phyloP scores from a whole-genome alignment of 2,888 invertebrate species.

The Siphlonurus alternatus region DNA sequence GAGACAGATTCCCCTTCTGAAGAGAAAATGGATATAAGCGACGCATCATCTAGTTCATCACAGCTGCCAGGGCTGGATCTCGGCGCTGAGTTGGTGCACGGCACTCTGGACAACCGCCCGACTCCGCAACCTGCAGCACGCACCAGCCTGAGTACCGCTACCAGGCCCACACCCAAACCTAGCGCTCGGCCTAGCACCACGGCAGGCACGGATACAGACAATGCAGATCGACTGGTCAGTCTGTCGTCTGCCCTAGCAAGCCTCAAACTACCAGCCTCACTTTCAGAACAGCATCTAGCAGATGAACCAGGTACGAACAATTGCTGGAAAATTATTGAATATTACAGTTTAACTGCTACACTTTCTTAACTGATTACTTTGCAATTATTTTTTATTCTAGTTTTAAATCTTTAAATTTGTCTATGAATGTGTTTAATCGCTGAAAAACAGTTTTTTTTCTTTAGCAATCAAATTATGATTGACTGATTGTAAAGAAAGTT shows the following conservation, averaged over 20 bases:
- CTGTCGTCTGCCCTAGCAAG: background rate
- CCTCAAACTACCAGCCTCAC: background rate
- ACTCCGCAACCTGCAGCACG: background rate
- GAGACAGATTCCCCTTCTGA: background rate
- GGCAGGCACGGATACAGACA: background rate
- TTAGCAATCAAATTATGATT: too few relatives aligned
- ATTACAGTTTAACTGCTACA: too few relatives aligned
- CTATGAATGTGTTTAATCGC: too few relatives aligned
- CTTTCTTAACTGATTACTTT: too few relatives aligned
- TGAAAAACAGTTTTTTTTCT: too few relatives aligned
- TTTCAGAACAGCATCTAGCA: background rate
- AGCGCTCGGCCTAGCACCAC: background rate
- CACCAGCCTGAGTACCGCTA: background rate
- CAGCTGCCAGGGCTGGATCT: background rate
- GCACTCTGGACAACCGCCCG: background rate
- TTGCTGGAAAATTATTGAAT: too few relatives aligned
- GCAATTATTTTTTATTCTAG: too few relatives aligned
- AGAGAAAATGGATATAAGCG: conserved; percentile 2
- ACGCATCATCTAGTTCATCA: background rate
- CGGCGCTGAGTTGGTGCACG: background rate
- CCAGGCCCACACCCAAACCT: background rate
- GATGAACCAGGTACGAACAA: background rate
- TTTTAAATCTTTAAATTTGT: too few relatives aligned
- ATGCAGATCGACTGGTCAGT: background rate
- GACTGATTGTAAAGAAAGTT: too few relatives aligned